Evolutionary conservation across 2,888 invertebrate species (phyloP).

Genomic region (Xestobium rufovillosum): DNA sequence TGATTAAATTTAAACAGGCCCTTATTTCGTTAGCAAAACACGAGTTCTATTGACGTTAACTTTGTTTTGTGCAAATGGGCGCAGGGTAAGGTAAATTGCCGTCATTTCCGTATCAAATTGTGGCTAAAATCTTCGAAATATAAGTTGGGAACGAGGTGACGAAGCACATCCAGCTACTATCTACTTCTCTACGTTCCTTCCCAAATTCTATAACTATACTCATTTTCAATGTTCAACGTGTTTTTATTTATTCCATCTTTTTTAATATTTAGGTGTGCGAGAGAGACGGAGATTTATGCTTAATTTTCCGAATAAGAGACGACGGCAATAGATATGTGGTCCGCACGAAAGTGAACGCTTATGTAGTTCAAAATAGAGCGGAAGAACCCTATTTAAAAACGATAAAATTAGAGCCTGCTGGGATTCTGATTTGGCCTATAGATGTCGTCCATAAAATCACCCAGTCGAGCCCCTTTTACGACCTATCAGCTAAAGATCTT

Average conservation of each 20-base stretch:
- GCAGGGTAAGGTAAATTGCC: neutral
- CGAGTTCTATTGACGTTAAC: too few species aligned
- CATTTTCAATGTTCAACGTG: too few species aligned
- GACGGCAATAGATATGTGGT: conserved; percentile 69
- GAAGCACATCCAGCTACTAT: too few species aligned
- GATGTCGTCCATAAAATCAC: conserved; percentile 80
- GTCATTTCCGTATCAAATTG: too few species aligned
- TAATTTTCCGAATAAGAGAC: conserved; percentile 78
- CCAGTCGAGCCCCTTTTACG: conserved; percentile 67
- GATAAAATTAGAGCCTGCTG: conserved; percentile 56
- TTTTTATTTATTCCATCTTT: too few species aligned
- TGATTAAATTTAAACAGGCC: too few species aligned
- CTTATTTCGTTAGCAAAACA: too few species aligned
- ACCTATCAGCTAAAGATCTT: conserved; percentile 70
- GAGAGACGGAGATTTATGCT: conserved; percentile 68
- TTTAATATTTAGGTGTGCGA: conserved; percentile 67
- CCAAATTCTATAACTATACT: too few species aligned
- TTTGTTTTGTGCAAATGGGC: too few species aligned
- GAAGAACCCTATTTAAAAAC: conserved; percentile 67
- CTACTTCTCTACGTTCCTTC: too few species aligned
- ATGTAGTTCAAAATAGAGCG: conserved; percentile 61
- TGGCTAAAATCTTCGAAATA: too few species aligned
- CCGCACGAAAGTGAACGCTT: conserved; percentile 68
- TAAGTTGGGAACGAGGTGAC: too few species aligned
- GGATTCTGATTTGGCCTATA: conserved; percentile 75